Evolutionary conservation across 2,113 vertebrate species (phyloP).

Genomic region (Mirza zaza): DNA sequence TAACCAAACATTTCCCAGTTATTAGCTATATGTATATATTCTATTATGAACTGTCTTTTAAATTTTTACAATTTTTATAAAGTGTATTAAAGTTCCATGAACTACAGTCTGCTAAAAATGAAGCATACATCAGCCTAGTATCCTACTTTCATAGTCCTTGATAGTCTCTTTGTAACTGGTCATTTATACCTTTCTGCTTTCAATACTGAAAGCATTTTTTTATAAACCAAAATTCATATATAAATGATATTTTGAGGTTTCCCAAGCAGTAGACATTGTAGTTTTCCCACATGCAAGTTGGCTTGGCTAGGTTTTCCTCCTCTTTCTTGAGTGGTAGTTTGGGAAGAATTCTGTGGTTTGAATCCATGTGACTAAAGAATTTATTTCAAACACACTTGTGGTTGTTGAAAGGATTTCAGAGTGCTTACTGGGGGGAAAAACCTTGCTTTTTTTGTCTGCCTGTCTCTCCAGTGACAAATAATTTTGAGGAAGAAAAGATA

Average conservation of each 20-base stretch:
- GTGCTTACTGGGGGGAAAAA: neutral
- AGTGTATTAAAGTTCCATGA: neutral
- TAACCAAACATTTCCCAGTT: slow-evolving; percentile 7
- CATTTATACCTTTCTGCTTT: slow-evolving; percentile 45
- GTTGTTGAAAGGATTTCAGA: slow-evolving; percentile 52
- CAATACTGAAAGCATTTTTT: slow-evolving; percentile 15
- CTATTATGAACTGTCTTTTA: neutral
- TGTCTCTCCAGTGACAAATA: neutral
- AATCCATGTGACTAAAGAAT: slow-evolving; percentile 49
- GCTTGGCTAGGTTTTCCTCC: slow-evolving; percentile 17
- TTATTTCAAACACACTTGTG: slow-evolving; percentile 47
- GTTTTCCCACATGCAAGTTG: slow-evolving; percentile 7
- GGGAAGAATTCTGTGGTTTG: slow-evolving; percentile 62
- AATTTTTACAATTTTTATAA: slow-evolving; percentile 9
- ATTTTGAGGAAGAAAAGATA: slow-evolving; percentile 23
- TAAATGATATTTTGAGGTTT: slow-evolving; percentile 36
- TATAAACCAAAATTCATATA: slow-evolving; percentile 7
- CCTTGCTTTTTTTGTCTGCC: neutral
- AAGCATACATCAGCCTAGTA: neutral
- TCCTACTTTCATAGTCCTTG: neutral
- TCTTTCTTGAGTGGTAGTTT: slow-evolving; percentile 33
- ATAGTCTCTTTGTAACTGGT: slow-evolving; percentile 37
- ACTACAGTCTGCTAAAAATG: neutral
- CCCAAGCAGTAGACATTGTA: neutral
- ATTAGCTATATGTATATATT: neutral